Percentiles rank a stretch among this genome's conserved stretches.
phyloP scores from a whole-genome alignment of 2,888 invertebrate genomes.

The Julus scandinavius region DNA sequence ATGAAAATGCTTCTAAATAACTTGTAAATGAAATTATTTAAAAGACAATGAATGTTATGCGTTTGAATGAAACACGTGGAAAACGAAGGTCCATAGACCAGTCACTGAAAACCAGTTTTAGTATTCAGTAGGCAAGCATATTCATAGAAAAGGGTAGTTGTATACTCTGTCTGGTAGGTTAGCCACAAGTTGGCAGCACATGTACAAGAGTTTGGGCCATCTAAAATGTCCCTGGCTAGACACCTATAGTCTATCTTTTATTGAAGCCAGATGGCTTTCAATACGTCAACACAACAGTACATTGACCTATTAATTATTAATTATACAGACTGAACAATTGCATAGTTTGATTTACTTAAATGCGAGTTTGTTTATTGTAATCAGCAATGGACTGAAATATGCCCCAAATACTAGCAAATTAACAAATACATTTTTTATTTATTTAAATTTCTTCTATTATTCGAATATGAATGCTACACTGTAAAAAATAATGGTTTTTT shows the following conservation, averaged over 20 bases:
- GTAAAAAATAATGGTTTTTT: too few relatives aligned
- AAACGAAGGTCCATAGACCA: background rate
- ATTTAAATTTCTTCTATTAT: too few relatives aligned
- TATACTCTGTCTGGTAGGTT: background rate
- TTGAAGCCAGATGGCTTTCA: background rate
- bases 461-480: too few relatives aligned
- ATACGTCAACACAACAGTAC: background rate
- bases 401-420: too few relatives aligned
- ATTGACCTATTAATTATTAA: too few relatives aligned
- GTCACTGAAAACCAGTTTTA: background rate
- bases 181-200: slow-evolving; percentile 34
- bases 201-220: slow-evolving; percentile 28
- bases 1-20: too few relatives aligned
- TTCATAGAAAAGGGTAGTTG: background rate
- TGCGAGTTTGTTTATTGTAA: background rate
- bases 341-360: background rate
- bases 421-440: too few relatives aligned
- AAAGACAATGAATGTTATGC: too few relatives aligned
- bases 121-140: background rate
- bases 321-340: background rate
- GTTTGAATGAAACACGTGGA: background rate
- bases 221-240: background rate
- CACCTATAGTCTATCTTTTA: background rate
- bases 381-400: too few relatives aligned
- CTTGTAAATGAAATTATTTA: too few relatives aligned